Evolutionary conservation across 2,888 invertebrate genomes (phyloP).

Genomic region (Tinea trinotella): DNA sequence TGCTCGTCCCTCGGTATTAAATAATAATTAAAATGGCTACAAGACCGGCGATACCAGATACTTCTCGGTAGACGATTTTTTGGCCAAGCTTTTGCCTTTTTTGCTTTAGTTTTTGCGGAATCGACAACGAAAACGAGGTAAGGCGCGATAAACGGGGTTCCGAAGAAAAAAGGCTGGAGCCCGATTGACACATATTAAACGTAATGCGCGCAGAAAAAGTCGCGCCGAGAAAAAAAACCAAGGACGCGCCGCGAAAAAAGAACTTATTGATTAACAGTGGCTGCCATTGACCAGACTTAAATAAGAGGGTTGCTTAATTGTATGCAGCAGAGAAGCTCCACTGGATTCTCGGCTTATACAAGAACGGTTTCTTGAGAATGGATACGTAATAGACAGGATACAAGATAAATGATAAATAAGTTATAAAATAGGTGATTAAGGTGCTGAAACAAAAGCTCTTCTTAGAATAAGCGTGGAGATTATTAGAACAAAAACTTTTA

Average conservation of each 20-base stretch:
- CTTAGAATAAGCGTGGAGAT: background rate
- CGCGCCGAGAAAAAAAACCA: conserved; percentile 68
- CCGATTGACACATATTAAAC: conserved; percentile 64
- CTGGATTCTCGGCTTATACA: background rate
- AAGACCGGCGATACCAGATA: conserved; percentile 66
- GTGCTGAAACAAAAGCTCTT: background rate
- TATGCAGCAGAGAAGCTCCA: conserved; percentile 53
- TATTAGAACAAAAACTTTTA: background rate
- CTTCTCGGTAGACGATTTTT: conserved; percentile 69
- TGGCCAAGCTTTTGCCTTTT: conserved; percentile 64
- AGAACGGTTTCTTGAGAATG: background rate
- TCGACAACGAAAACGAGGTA: conserved; percentile 45
- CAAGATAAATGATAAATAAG: background rate
- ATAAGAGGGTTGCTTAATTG: conserved; percentile 71
- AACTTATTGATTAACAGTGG: conserved; percentile 69
- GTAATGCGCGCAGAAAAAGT: conserved; percentile 67
- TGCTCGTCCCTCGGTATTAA: conserved; percentile 71
- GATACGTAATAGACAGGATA: background rate
- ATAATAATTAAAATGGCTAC: conserved; percentile 74
- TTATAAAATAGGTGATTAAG: background rate
- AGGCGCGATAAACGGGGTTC: conserved; percentile 33
- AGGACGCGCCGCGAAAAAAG: conserved; percentile 68
- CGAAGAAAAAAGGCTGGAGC: conserved; percentile 39
- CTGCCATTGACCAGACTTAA: conserved; percentile 71
- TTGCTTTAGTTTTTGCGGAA: conserved; percentile 62